Evolutionary conservation across 1,140 invertebrate species (phyloP), one percentile per base, ranked within the genome.

Genomic region (Drosophila oshimai): DNA sequence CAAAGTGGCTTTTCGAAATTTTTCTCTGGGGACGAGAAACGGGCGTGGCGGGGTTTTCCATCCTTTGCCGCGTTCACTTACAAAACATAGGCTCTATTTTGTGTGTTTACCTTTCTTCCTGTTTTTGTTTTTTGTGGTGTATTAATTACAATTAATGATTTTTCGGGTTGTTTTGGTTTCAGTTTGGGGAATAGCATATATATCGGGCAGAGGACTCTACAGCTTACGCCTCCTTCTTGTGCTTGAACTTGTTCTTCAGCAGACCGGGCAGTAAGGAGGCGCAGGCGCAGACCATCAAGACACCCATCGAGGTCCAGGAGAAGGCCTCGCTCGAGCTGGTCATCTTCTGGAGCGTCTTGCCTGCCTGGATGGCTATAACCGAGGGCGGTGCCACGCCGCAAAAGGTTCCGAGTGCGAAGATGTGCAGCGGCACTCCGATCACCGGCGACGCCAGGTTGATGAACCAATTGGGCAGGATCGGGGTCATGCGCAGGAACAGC

Each of bases 391-490:
- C 98, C 2, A 99, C 99, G 78, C 99, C 98, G 93, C 94, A 92
- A 92, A 95, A 95, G 64, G 99, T 99, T 54, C 99, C 99, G 36
- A 98, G 75, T 58, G 97, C 97, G 92, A 99, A 99, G 34, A 97
- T 97, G 46, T 94, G 69, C 34, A 99, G 91, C 13, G 98, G 98
- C 17, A 99, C 98, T 81, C 98, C 97, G 62, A 99, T 96, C 10
- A 99, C 95, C 22, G 99, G 99, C 64, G 98, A 97, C 3, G 96
- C 95, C 72, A 99, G 94, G 92, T 99, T 99, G 74, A 99, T 99
- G 92, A 99, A 99, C 99, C 99, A 99, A 92, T 99, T 99, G 4
- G 99, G 99, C 53, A 99, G 92, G 76, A 99, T 96, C 45, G 99
- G 99, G 10, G 99, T 99, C 60, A 99, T 96, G 71, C 99, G 94